Base-by-base conservation (phyloP, 2,797 vertebrate species). In the Bradypodion ventrale region DNA sequence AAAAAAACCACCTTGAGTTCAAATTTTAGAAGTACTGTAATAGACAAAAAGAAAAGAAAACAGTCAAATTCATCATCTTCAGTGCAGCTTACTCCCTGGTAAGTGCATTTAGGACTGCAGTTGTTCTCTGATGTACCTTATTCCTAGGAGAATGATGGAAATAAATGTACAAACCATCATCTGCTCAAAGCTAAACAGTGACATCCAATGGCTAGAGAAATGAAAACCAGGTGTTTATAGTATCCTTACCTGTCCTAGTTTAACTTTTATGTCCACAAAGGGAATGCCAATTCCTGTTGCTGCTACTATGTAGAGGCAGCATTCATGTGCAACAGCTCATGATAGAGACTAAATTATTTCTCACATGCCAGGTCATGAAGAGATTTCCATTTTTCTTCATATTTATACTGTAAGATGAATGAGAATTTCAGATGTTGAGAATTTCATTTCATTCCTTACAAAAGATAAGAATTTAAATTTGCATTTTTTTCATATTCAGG, bases 141-240 rank as follows among this genome's bases (percentile, higher is more conserved):
- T 72, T 49, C 44, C 78, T 49, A 44, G 32, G 16, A 73, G 78
- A 16, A 62, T 8, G 5, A 4, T 44, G 56, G 37, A 6, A 29
- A 42, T 42, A 25, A n/a, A 56, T 59, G 29, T 15, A 29, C 52
- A 70, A 62, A 49, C 2, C 19, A 19, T 32, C 70, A 75, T 37
- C 56, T 42, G 73, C 78, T 49, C 44, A 75, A 68, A 83, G 91
- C 89, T 93, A 90, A 86, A 90, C 75, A 88, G 88, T 92, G 92
- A 88, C 90, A 92, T 92, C 92, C 87, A 0, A 87, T 86, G 92
- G 88, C 75, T 83, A 66, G 0, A 83, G 59, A 52, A 21, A 84
- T 87, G 19, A 87, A 79, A 78, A 87, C 84, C 80, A 52, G 1
- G 40, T 12, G 40, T 6, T 84, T 42, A 69, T 0, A 1, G n/a